Conservation (phyloP, 2,113 vertebrate genomes). For the Hippopotamus amphibius region DNA sequence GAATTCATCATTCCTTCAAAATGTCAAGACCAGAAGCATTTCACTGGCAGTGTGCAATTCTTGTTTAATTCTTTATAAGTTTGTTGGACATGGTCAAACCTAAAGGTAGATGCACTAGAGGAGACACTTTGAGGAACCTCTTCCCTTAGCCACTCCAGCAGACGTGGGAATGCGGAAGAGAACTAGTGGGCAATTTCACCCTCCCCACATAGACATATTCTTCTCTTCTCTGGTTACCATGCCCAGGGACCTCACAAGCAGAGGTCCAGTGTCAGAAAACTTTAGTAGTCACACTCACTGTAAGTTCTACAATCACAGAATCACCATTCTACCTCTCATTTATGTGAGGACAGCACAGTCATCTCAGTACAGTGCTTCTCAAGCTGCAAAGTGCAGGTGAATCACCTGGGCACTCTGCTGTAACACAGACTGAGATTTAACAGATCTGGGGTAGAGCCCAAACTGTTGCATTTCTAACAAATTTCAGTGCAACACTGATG, state of each 20-base stretch:
- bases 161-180: background rate
- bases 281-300: background rate
- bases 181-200: background rate
- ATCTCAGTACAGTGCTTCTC: background rate
- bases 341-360: background rate
- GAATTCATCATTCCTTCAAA: background rate
- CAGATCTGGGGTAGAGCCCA: background rate
- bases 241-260: background rate
- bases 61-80: background rate
- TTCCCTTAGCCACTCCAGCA: background rate
- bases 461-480: background rate
- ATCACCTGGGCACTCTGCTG: background rate
- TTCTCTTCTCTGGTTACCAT: background rate
- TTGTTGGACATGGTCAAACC: background rate
- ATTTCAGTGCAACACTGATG: background rate
- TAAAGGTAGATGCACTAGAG: background rate
- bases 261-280: conserved; percentile 23
- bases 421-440: background rate
- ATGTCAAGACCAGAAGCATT: background rate
- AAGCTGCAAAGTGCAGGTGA: background rate
- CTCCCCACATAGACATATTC: background rate
- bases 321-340: background rate
- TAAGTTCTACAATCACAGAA: background rate
- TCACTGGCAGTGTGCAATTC: background rate
- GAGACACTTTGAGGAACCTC: background rate